These are phyloP conservation scores for Chrysochloris asiatica DNA, from an alignment of 2,113 vertebrate genomes.

Conservation along the genomic window DNA sequence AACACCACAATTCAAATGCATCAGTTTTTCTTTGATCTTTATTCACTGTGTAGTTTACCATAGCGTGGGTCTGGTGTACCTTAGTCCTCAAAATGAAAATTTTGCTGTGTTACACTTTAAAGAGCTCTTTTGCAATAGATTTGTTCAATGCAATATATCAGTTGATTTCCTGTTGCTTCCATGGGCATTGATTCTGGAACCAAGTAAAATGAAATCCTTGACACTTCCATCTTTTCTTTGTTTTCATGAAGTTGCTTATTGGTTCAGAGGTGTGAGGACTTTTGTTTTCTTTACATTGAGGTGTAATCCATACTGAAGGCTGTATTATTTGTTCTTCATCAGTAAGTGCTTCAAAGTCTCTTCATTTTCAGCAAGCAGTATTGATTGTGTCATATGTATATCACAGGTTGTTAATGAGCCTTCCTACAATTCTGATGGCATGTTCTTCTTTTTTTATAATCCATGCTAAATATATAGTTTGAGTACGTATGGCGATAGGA, in stretches of 20 bases:
- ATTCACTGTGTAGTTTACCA: too few species aligned
- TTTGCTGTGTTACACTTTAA: too few species aligned
- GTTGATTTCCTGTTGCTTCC: neutral
- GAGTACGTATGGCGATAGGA: neutral
- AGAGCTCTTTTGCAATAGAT: neutral
- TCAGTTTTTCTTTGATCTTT: neutral
- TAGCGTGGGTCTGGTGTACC: neutral
- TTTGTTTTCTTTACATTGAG: neutral
- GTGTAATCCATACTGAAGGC: neutral
- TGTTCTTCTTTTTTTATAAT: neutral
- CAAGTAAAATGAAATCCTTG: neutral
- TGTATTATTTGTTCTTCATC: too few species aligned
- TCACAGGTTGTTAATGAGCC: neutral
- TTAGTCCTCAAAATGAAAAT: neutral
- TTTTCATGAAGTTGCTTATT: neutral
- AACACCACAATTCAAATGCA: too few species aligned
- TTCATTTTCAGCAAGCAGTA: neutral
- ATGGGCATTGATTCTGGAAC: neutral
- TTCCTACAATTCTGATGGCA: neutral
- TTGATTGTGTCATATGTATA: neutral
- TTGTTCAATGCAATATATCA: neutral
- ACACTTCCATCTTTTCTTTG: neutral
- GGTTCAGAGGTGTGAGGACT: neutral
- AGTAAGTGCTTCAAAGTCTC: neutral
- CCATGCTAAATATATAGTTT: neutral